Evolutionary conservation across 2,113 vertebrate genomes (phyloP).

Genomic region (Thamnaconus septentrionalis): DNA sequence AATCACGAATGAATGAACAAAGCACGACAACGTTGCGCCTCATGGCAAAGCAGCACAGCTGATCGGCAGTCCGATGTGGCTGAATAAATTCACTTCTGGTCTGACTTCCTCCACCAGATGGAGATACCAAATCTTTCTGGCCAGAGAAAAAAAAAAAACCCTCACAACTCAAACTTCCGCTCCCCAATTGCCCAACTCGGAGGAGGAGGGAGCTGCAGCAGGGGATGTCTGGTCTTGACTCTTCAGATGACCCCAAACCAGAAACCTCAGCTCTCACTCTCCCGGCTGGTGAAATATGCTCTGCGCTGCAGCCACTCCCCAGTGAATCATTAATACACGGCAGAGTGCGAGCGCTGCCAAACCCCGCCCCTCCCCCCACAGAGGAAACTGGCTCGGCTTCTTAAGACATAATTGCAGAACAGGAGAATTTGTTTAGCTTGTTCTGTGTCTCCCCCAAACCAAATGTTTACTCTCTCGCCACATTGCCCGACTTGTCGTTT

Average conservation of each 20-base stretch:
- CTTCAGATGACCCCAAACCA: slow-evolving; percentile 74
- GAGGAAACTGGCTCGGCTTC: slow-evolving; percentile 27
- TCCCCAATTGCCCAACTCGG: too few species aligned
- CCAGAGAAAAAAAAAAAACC: too few species aligned
- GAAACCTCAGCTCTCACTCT: slow-evolving; percentile 73
- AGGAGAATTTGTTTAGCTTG: slow-evolving; percentile 35
- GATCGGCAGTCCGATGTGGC: too few species aligned
- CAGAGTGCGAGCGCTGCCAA: slow-evolving; percentile 47
- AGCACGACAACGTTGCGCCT: too few species aligned
- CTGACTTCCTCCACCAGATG: neutral
- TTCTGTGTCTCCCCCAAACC: slow-evolving; percentile 3
- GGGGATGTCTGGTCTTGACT: slow-evolving; percentile 76
- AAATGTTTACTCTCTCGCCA: neutral
- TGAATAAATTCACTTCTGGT: too few species aligned
- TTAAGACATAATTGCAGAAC: slow-evolving; percentile 37
- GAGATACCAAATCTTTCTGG: slow-evolving; percentile 11
- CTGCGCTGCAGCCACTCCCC: slow-evolving; percentile 67
- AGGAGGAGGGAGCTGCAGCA: slow-evolving; percentile 40
- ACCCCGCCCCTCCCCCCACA: slow-evolving; percentile 29
- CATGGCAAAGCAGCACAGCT: too few species aligned
- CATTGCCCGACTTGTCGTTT: too few species aligned
- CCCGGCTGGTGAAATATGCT: slow-evolving; percentile 72
- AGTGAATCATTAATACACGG: slow-evolving; percentile 59
- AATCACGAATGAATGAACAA: too few species aligned
- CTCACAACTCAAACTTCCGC: too few species aligned